phyloP scores from a whole-genome alignment of 2,888 invertebrate genomes.

The Sipha maydis region DNA sequence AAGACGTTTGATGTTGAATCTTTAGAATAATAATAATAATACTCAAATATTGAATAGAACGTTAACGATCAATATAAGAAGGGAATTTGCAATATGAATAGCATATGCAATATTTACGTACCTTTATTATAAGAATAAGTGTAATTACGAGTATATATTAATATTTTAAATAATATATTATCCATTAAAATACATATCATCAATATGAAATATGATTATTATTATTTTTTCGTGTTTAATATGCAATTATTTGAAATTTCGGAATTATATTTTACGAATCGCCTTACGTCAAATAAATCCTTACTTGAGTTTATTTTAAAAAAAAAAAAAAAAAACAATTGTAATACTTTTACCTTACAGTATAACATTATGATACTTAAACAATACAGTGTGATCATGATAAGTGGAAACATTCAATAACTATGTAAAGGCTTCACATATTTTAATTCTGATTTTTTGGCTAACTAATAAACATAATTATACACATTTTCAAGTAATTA shows the following conservation, averaged over 20 bases:
- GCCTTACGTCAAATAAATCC: neutral
- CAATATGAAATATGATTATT: neutral
- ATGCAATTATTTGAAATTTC: neutral
- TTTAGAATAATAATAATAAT: neutral
- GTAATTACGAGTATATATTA: neutral
- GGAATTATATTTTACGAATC: neutral
- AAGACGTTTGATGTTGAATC: conserved; percentile 25
- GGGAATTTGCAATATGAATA: neutral
- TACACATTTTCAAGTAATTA: too few species aligned
- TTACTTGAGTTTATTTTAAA: neutral
- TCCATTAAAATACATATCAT: neutral
- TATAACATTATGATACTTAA: neutral
- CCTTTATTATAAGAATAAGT: neutral
- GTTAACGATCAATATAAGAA: conserved; percentile 8
- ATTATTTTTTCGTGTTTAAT: neutral
- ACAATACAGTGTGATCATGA: too few species aligned
- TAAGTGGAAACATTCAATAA: too few species aligned
- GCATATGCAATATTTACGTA: neutral
- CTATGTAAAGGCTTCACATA: too few species aligned
- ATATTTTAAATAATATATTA: neutral
- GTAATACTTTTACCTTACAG: neutral
- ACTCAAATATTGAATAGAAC: conserved; percentile 4
- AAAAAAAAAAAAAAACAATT: neutral
- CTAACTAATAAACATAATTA: too few species aligned
- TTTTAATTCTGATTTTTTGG: too few species aligned